Evolutionary conservation across 2,797 vertebrate genomes (phyloP).

Genomic region (Margarornis squamiger): DNA sequence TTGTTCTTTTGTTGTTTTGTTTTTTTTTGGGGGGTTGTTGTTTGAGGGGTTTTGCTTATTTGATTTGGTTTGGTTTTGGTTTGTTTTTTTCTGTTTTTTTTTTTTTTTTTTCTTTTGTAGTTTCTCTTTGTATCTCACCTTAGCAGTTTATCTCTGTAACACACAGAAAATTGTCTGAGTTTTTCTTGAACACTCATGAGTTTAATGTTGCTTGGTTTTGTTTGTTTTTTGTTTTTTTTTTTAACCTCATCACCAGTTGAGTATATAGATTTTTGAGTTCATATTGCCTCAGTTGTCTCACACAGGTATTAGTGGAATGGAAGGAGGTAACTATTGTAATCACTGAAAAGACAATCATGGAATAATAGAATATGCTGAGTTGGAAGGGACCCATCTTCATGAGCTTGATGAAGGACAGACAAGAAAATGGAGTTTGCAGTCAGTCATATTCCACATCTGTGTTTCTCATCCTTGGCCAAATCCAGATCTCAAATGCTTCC

Average conservation of each 20-base stretch:
- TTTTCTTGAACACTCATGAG: not conserved
- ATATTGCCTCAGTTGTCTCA: not conserved
- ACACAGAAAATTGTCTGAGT: not conserved
- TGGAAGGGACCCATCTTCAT: not conserved
- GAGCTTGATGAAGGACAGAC: not conserved
- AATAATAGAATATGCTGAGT: not conserved
- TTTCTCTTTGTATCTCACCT: not conserved
- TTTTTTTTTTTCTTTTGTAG: not conserved
- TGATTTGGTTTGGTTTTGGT: not conserved
- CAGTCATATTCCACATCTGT: fast-evolving
- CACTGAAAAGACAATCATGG: not conserved
- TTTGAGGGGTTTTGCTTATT: not conserved
- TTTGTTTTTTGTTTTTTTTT: too few species aligned
- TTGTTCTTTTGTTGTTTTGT: not conserved
- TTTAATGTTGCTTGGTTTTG: fast-evolving
- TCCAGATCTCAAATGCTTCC: not conserved
- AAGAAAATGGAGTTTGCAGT: not conserved
- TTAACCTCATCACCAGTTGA: not conserved
- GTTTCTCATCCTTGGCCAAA: not conserved
- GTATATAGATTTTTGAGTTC: not conserved
- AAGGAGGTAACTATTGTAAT: not conserved
- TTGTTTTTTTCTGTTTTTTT: too few species aligned
- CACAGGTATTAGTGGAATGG: not conserved
- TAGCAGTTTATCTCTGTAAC: not conserved
- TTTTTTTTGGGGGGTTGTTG: too few species aligned